Evolutionary conservation across 2,113 vertebrate genomes (phyloP).

Genomic region (Corvus cornix): DNA sequence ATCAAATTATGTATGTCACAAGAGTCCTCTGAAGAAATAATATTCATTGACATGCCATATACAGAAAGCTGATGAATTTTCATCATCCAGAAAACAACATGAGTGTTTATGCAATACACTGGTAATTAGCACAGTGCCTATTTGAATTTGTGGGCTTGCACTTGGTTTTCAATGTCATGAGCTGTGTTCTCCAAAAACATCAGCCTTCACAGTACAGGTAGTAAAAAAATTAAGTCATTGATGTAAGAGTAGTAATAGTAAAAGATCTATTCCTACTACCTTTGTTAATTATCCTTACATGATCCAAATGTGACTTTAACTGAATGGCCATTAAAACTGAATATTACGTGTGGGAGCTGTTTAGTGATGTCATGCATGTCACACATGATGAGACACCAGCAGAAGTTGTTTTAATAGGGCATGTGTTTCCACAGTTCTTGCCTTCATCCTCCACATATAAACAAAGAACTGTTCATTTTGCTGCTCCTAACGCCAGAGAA

Average conservation of each 20-base stretch:
- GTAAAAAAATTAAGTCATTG: not conserved
- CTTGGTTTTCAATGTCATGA: not conserved
- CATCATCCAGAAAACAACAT: not conserved
- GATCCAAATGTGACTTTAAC: not conserved
- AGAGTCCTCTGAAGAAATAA: not conserved
- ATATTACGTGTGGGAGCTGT: not conserved
- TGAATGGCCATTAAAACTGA: not conserved
- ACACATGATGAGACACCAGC: not conserved
- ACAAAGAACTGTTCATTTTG: not conserved
- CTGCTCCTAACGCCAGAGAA: not conserved
- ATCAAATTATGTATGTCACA: not conserved
- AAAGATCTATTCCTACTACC: not conserved
- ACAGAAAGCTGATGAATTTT: not conserved
- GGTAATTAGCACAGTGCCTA: not conserved
- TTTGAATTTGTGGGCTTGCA: not conserved
- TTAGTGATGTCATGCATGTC: not conserved
- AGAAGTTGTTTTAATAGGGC: not conserved
- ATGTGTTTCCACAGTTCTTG: not conserved
- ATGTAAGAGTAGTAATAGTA: not conserved
- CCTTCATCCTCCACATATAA: not conserved
- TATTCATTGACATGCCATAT: not conserved
- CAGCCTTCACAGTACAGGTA: not conserved
- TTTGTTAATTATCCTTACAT: not conserved
- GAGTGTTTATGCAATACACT: not conserved
- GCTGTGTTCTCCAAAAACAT: not conserved